Evolutionary conservation across 2,888 invertebrate species (phyloP).

Genomic region (Drosophila meridiana): DNA sequence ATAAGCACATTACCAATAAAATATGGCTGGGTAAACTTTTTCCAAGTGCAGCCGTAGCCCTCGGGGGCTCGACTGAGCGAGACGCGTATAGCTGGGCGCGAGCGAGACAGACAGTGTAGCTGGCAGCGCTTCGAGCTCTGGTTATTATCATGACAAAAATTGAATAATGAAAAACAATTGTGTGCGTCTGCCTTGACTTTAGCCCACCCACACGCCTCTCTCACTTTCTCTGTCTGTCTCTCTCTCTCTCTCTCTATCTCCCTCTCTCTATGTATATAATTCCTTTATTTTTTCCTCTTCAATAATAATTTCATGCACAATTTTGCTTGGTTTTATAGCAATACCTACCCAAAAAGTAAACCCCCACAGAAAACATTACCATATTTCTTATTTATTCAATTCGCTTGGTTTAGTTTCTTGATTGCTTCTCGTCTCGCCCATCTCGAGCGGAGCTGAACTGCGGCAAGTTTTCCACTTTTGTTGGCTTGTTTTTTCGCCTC

Average conservation of each 20-base stretch:
- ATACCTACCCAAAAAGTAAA: conserved; percentile 15
- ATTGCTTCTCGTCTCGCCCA: conserved; percentile 64
- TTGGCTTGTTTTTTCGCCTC: conserved; percentile 23
- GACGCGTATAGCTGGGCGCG: conserved; percentile 25
- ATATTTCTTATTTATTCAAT: conserved; percentile 79
- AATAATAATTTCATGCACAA: conserved; percentile 79
- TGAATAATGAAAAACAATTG: conserved; percentile 82
- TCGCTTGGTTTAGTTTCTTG: conserved; percentile 81
- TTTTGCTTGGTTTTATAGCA: conserved; percentile 74
- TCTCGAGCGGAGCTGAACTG: not conserved
- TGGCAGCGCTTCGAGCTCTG: conserved; percentile 27
- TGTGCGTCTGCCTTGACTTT: conserved; percentile 65
- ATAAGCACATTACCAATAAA: conserved; percentile 82
- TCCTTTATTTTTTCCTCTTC: conserved; percentile 19
- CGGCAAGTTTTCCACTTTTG: conserved; percentile 4
- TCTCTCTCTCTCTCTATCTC: not conserved
- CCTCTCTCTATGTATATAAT: not conserved
- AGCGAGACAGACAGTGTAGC: conserved; percentile 31
- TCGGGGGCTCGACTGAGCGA: conserved; percentile 27
- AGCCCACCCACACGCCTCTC: conserved; percentile 4
- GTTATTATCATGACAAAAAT: conserved; percentile 75
- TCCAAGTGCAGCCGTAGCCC: conserved; percentile 40
- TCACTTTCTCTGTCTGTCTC: too few relatives aligned
- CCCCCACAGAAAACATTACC: conserved; percentile 32
- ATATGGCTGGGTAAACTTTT: conserved; percentile 76